Conservation (phyloP, 2,113 vertebrate species). For the Lycocorax pyrrhopterus region DNA sequence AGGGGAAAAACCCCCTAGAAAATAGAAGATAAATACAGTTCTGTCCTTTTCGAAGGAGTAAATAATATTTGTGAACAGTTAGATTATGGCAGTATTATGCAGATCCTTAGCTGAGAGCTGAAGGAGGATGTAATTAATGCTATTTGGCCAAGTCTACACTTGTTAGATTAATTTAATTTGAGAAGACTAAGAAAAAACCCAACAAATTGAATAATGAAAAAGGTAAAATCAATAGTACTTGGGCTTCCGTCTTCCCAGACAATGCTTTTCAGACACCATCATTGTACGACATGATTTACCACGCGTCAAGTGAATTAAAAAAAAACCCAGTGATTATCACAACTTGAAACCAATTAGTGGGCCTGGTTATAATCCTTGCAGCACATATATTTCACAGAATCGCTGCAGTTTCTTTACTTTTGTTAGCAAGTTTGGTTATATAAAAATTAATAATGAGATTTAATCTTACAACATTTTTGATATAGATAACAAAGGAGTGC, state of each 20-base stretch:
- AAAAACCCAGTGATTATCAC: neutral
- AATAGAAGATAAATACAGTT: neutral
- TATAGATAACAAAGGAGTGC: neutral
- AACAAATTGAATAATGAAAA: neutral
- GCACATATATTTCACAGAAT: neutral
- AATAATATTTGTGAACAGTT: neutral
- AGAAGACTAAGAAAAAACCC: neutral
- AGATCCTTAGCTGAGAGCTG: neutral
- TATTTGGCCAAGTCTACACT: neutral
- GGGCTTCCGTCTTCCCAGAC: neutral
- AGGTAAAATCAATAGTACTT: neutral
- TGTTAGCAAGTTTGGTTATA: neutral
- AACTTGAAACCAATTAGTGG: neutral
- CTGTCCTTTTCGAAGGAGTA: neutral
- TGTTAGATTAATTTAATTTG: neutral
- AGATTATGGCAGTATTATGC: neutral
- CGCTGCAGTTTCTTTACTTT: neutral
- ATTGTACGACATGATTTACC: neutral
- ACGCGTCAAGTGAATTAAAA: neutral
- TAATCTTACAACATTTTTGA: neutral
- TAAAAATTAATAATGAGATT: neutral
- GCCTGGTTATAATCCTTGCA: neutral
- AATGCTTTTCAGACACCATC: neutral
- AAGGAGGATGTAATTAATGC: neutral
- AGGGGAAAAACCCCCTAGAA: fast-evolving